These are phyloP conservation scores for Drosophila peninsularis DNA, from an alignment of 2,888 invertebrate species.

Conservation along the genomic window DNA sequence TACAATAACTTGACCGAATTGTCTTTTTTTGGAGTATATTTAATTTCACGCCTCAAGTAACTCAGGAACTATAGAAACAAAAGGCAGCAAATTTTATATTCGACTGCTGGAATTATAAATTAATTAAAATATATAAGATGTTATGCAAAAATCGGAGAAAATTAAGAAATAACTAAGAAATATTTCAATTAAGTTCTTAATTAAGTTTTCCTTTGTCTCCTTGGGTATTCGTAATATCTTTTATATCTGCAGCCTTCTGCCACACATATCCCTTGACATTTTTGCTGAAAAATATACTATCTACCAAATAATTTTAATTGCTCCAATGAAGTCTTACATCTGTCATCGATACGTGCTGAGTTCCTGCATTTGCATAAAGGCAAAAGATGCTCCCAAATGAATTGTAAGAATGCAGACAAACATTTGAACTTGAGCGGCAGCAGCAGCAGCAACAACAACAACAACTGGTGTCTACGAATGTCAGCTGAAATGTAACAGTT, in stretches of 20 bases:
- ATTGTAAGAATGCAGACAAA: slow-evolving; percentile 16
- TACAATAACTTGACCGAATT: too few relatives aligned
- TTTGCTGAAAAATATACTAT: too few relatives aligned
- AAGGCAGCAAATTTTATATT: too few relatives aligned
- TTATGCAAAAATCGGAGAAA: too few relatives aligned
- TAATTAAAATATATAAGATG: too few relatives aligned
- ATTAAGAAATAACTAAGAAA: too few relatives aligned
- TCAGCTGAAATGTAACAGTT: slow-evolving; percentile 51
- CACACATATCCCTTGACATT: neutral
- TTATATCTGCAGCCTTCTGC: neutral
- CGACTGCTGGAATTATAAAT: too few relatives aligned
- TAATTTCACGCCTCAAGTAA: too few relatives aligned
- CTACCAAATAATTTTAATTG: slow-evolving; percentile 1
- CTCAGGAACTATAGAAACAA: too few relatives aligned
- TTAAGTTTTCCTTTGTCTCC: too few relatives aligned
- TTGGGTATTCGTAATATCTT: neutral
- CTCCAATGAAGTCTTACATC: neutral
- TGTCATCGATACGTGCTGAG: slow-evolving; percentile 23
- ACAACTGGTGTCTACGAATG: slow-evolving; percentile 37
- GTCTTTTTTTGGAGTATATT: too few relatives aligned
- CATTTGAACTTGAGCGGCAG: slow-evolving; percentile 35
- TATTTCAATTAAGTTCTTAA: neutral
- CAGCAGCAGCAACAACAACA: slow-evolving; percentile 15
- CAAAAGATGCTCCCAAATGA: slow-evolving; percentile 14
- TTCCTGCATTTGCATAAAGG: slow-evolving; percentile 6